Conservation (phyloP, 2,797 vertebrate species). For the Leptodactylus fallax region DNA sequence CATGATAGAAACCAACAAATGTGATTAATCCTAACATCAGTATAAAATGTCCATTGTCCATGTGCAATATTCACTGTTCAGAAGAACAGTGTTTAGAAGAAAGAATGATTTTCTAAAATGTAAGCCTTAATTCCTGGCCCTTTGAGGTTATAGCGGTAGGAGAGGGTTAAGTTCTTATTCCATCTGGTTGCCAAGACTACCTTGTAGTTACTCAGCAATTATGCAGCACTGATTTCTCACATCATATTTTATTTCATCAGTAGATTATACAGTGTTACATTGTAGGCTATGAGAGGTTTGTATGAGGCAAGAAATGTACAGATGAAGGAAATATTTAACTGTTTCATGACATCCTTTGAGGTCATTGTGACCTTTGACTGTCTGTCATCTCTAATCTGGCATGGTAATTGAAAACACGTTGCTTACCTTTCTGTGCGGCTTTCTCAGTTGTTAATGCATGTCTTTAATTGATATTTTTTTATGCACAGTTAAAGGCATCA, state of each 20-base stretch:
- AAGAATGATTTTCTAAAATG: not conserved
- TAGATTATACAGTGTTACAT: slow-evolving; percentile 25
- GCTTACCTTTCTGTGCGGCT: not conserved
- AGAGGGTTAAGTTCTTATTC: slow-evolving; percentile 20
- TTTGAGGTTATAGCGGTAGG: not conserved
- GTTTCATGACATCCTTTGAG: not conserved
- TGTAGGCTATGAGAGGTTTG: not conserved
- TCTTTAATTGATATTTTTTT: not conserved
- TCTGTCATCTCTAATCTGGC: not conserved
- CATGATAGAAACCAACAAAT: no score
- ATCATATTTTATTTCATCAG: slow-evolving; percentile 44
- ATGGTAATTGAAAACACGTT: not conserved
- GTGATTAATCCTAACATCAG: no score
- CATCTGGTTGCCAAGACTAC: slow-evolving; percentile 47
- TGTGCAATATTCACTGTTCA: no score
- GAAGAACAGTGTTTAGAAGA: not conserved
- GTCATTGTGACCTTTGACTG: not conserved
- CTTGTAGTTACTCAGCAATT: slow-evolving; percentile 46
- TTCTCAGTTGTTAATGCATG: not conserved
- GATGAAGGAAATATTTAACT: not conserved
- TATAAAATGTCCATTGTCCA: no score
- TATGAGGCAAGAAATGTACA: slow-evolving; percentile 3
- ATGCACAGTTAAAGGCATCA: no score
- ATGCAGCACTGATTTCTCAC: slow-evolving; percentile 45
- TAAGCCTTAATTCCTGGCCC: not conserved